A percentile compares a stretch with the other conserved stretches of the same genome.
phyloP scores from a whole-genome alignment of 2,113 vertebrate genomes.

The Nestor notabilis region DNA sequence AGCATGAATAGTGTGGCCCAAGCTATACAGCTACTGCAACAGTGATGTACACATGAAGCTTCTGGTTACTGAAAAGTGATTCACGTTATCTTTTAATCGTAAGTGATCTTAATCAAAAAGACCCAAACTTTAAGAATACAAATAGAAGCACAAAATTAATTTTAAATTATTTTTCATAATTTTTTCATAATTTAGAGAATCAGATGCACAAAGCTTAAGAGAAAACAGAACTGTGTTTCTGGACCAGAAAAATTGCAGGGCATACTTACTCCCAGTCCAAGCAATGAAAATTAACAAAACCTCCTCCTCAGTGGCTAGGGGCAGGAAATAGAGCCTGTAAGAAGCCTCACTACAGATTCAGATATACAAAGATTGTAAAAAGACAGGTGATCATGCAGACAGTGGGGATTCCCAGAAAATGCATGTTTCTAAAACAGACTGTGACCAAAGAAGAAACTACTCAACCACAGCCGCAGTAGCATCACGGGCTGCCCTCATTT shows the following conservation, averaged over 20 bases:
- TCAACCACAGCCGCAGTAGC: neutral
- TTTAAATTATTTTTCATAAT: neutral
- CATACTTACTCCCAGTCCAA: neutral
- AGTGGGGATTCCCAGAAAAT: neutral
- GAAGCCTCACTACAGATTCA: neutral
- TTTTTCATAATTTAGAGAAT: neutral
- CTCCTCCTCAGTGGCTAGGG: neutral
- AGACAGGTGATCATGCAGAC: accelerated
- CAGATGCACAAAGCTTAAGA: neutral
- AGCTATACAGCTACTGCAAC: neutral
- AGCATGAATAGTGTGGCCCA: neutral
- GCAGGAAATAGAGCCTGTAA: neutral
- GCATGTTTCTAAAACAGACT: neutral
- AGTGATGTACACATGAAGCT: neutral
- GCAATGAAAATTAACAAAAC: neutral
- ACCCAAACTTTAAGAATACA: neutral
- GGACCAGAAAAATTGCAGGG: neutral
- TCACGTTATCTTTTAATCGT: neutral
- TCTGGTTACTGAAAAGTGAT: neutral
- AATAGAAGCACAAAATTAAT: neutral
- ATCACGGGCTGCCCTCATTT: neutral
- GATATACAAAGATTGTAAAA: neutral
- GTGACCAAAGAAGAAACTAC: neutral
- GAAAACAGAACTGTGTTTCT: neutral
- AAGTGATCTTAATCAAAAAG: neutral